Percentiles rank a stretch among this genome's conserved stretches.
Conservation (phyloP, 2,888 invertebrate species). For the Campaea margaritaria region DNA sequence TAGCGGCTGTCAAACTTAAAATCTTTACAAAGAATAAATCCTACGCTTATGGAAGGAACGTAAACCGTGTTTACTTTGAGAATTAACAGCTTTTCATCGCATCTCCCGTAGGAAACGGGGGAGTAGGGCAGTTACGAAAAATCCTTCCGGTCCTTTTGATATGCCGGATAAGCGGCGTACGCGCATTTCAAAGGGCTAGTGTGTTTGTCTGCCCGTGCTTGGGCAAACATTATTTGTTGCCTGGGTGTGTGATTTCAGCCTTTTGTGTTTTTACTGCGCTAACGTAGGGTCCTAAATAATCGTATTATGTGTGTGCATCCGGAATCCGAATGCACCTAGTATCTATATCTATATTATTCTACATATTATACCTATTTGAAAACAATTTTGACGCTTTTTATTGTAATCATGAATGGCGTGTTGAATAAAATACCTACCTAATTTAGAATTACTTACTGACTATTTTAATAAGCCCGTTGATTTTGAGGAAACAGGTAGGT, state of each 20-base stretch:
- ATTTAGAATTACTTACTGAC: no score
- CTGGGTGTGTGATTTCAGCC: conserved; percentile 65
- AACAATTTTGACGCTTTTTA: conserved; percentile 22
- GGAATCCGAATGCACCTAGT: conserved; percentile 52
- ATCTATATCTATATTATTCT: background rate
- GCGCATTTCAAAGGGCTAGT: conserved; percentile 68
- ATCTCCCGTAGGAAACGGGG: conserved; percentile 41
- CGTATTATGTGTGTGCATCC: conserved; percentile 62
- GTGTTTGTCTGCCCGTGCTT: conserved; percentile 66
- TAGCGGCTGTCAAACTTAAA: conserved; percentile 6
- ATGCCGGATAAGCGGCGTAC: conserved; percentile 63
- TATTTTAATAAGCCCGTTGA: no score
- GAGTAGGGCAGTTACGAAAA: conserved; percentile 55
- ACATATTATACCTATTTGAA: conserved; percentile 2
- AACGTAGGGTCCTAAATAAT: conserved; percentile 59
- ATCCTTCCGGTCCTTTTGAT: conserved; percentile 79
- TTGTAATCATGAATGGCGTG: no score
- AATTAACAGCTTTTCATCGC: conserved; percentile 54
- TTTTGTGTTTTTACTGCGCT: conserved; percentile 64
- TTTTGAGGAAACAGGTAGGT: background rate
- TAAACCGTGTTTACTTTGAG: conserved; percentile 59
- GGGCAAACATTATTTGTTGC: conserved; percentile 73
- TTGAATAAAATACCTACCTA: conserved; percentile 1
- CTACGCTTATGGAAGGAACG: conserved; percentile 28
- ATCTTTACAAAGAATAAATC: conserved; percentile 21